phyloP scores from a whole-genome alignment of 2,113 vertebrate genomes.

The Heloderma charlesbogerti region DNA sequence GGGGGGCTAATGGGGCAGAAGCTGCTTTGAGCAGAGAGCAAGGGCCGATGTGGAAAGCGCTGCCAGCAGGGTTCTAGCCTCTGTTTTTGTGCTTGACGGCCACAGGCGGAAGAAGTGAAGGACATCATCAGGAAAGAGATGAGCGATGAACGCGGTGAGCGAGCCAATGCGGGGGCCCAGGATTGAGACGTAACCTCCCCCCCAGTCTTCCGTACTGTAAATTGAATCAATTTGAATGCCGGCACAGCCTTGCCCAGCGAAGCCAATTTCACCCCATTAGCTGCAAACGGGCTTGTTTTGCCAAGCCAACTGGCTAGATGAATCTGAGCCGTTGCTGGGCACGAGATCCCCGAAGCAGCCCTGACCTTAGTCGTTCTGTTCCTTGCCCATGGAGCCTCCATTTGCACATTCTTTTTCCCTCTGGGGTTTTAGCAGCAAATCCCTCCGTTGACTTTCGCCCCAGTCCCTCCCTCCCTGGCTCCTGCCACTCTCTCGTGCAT shows the following conservation, averaged over 20 bases:
- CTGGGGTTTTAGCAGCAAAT: background rate
- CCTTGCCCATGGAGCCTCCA: background rate
- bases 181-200: background rate
- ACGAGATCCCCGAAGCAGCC: background rate
- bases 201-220: conserved; percentile 15
- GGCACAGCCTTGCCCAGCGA: conserved; percentile 15
- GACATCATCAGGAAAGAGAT: conserved; percentile 83
- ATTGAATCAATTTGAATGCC: conserved; percentile 49
- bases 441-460: background rate
- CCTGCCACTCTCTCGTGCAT: rapidly evolving
- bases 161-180: rapidly evolving
- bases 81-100: background rate
- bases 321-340: background rate
- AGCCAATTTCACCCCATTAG: conserved; percentile 49
- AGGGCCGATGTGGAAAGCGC: rapidly evolving
- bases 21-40: rapidly evolving
- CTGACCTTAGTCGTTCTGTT: conserved; percentile 15
- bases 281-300: background rate
- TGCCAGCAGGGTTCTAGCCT: background rate
- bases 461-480: rapidly evolving
- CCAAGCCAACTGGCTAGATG: rapidly evolving
- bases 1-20: background rate
- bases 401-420: background rate
- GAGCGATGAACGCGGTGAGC: conserved; percentile 85
- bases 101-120: conserved; percentile 87